A percentile compares a stretch with the other conserved stretches of the same genome.
Evolutionary conservation across 2,113 vertebrate genomes (phyloP).

Genomic region (Aldabrachelys gigantea): DNA sequence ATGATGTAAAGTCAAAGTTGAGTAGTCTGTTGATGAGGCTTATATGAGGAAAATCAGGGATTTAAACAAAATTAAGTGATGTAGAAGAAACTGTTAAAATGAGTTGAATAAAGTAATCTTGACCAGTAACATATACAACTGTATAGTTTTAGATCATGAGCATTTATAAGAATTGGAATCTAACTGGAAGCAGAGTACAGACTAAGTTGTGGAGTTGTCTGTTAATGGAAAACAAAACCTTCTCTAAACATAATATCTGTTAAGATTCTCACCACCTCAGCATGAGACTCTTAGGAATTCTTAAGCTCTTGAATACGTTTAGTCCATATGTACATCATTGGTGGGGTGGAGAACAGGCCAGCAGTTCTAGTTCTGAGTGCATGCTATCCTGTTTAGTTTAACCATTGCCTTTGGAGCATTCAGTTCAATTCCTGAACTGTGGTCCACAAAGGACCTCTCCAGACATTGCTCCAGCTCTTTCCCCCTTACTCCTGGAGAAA

Average conservation of each 20-base stretch:
- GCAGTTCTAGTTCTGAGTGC: background rate
- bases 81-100: background rate
- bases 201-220: background rate
- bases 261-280: too few relatives aligned
- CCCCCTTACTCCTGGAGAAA: background rate
- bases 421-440: background rate
- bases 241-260: background rate
- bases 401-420: background rate
- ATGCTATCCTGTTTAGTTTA: background rate
- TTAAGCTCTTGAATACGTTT: background rate
- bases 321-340: rapidly evolving
- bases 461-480: background rate
- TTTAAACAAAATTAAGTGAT: background rate
- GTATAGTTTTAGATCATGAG: background rate
- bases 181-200: background rate
- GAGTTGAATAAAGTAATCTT: background rate
- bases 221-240: background rate
- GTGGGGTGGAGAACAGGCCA: background rate
- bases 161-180: background rate
- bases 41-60: background rate
- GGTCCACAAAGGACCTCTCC: background rate
- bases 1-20: background rate
- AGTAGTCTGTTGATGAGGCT: background rate
- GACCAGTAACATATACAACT: background rate
- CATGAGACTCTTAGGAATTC: background rate